phyloP scores from a whole-genome alignment of 2,888 invertebrate genomes.

The Cyclophora albipunctata region DNA sequence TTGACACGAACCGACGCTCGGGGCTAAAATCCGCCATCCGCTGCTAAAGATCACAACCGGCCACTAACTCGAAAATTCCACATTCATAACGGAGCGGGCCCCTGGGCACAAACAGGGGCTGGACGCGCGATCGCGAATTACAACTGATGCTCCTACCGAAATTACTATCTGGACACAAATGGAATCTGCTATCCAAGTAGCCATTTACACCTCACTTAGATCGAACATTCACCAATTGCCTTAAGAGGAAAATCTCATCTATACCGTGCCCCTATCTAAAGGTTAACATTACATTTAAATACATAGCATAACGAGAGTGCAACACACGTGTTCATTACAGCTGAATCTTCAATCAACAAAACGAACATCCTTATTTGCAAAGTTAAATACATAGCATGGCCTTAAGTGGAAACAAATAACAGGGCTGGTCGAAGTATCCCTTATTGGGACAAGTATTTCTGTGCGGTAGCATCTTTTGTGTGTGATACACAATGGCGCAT shows the following conservation, averaged over 20 bases:
- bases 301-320: slow-evolving; percentile 11
- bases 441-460: slow-evolving; percentile 56
- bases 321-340: slow-evolving; percentile 13
- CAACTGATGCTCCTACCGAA: slow-evolving; percentile 41
- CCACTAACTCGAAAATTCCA: slow-evolving; percentile 68
- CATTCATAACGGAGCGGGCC: slow-evolving; percentile 60
- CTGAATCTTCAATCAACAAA: slow-evolving; percentile 15
- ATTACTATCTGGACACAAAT: slow-evolving; percentile 27
- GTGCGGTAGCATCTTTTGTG: slow-evolving; percentile 63
- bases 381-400: slow-evolving; percentile 23
- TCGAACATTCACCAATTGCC: background rate
- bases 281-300: no score
- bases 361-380: slow-evolving; percentile 16
- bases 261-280: no score
- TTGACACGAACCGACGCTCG: slow-evolving; percentile 62
- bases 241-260: no score
- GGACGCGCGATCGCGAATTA: slow-evolving; percentile 39
- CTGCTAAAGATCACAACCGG: slow-evolving; percentile 56
- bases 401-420: slow-evolving; percentile 57
- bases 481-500: slow-evolving; percentile 64
- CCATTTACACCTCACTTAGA: slow-evolving; percentile 12
- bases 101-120: slow-evolving; percentile 47
- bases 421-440: slow-evolving; percentile 43
- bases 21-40: slow-evolving; percentile 45
- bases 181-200: no score